Percentiles rank a stretch among this genome's conserved stretches.
Conservation (phyloP, 2,888 invertebrate genomes). For the Synergus japonicus region DNA sequence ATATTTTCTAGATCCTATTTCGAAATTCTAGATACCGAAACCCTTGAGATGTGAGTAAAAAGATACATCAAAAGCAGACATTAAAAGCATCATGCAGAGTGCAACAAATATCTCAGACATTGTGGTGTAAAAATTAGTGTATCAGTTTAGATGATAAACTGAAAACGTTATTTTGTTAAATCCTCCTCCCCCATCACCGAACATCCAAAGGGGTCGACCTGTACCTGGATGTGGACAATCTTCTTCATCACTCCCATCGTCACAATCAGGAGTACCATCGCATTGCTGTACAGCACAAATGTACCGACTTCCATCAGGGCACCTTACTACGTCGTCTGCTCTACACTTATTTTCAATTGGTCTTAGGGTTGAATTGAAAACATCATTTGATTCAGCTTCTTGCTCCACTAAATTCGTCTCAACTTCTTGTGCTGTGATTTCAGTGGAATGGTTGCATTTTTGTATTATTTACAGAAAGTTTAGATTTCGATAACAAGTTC, state of each 20-base stretch:
- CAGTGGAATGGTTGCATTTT: not conserved
- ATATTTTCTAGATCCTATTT: not conserved
- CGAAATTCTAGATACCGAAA: not conserved
- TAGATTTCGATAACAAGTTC: not conserved
- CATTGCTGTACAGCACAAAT: constrained; percentile 82
- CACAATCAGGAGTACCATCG: constrained; percentile 83
- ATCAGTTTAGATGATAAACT: constrained; percentile 42
- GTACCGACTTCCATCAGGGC: constrained; percentile 78
- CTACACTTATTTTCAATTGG: constrained; percentile 74
- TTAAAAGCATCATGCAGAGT: constrained; percentile 39
- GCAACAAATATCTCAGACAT: constrained; percentile 25
- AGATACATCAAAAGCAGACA: constrained; percentile 26
- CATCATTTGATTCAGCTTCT: constrained; percentile 13
- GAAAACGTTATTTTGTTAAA: constrained; percentile 12
- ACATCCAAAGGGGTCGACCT: constrained; percentile 8
- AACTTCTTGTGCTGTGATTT: constrained; percentile 18
- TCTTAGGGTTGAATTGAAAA: constrained; percentile 34
- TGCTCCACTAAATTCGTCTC: not conserved
- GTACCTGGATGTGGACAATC: constrained; percentile 76
- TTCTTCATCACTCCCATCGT: constrained; percentile 84
- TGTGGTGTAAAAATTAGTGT: not conserved
- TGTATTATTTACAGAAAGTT: constrained; percentile 8
- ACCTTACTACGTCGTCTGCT: constrained; percentile 79
- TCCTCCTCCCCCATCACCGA: constrained; percentile 10
- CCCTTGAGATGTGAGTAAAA: constrained; percentile 38